Conservation (phyloP, 2,888 invertebrate genomes). For the Calliphora vomitoria region DNA sequence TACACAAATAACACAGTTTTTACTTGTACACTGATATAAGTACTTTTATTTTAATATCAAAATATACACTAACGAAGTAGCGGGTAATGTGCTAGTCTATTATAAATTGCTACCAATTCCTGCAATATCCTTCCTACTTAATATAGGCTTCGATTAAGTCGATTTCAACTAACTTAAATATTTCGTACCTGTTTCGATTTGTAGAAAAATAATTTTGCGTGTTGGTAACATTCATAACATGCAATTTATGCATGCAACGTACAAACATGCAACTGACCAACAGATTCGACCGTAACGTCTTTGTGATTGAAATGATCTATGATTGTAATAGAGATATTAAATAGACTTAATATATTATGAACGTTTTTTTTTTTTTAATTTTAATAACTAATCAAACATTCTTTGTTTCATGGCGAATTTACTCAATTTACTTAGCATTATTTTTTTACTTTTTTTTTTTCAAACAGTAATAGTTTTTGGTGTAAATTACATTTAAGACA, state of each 20-base stretch:
- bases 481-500: slow-evolving; percentile 79
- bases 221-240: slow-evolving; percentile 34
- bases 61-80: too few relatives aligned
- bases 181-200: slow-evolving; percentile 22
- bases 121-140: not conserved
- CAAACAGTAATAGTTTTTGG: slow-evolving; percentile 64
- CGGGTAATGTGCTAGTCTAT: too few relatives aligned
- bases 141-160: slow-evolving; percentile 36
- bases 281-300: slow-evolving; percentile 6
- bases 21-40: too few relatives aligned
- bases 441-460: slow-evolving; percentile 5
- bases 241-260: slow-evolving; percentile 49
- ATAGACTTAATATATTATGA: slow-evolving; percentile 39
- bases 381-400: slow-evolving; percentile 35
- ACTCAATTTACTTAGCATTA: slow-evolving; percentile 12
- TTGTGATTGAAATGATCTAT: slow-evolving; percentile 52
- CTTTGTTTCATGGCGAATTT: not conserved
- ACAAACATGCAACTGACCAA: slow-evolving; percentile 37
- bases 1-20: too few relatives aligned
- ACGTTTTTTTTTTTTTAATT: slow-evolving; percentile 14
- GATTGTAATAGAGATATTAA: slow-evolving; percentile 64
- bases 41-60: too few relatives aligned
- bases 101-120: not conserved
- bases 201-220: not conserved
- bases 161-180: slow-evolving; percentile 29